Base-by-base conservation (phyloP, 2,888 invertebrate genomes). In the Lycocerus yunnanus region DNA sequence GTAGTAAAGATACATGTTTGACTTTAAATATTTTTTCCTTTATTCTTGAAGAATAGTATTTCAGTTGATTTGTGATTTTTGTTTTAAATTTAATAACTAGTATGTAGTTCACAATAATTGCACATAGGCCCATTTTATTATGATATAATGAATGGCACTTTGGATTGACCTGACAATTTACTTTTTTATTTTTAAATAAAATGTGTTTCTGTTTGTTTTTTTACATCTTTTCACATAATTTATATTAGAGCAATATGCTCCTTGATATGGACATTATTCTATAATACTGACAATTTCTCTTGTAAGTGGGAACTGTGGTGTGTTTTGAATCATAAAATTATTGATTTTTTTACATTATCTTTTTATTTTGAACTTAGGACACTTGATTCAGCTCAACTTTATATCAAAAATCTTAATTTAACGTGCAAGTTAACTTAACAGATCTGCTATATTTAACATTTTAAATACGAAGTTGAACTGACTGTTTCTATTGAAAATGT, bases 281-380 rank as follows among this genome's bases (percentile, higher is more conserved):
- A 71, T 76, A 73, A 73, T 73, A 67, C 67, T 61, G 69, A 66
- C 72, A 66, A 76, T 73, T 58, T 75, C 66, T 75, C 58, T 70
- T 73, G 72, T 76, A 73, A 71, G 73, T 61, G 75, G 73, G 68
- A 76, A 73, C 73, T 76, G 75, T 73, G 70, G 75, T 76, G 71
- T 68, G 60, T 72, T 71, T 66, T 59, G 68, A 68, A 63, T 67
- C n/a, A 58, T 20, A 24, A 71, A 15, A 21, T 18, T 60, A 24
- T 58, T 70, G 0, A 13, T 13, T 58, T 15, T 43, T 16, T 74
- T 24, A 27, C 9, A 27, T 65, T 66, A 60, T 66, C 18, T 63
- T 43, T 16, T 9, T 58, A 21, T 21, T 21, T 21, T 21, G 9
- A 6, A 21, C 9, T 21, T 9, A n/a, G n/a, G n/a, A n/a, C n/a